phyloP scores from a whole-genome alignment of 1,140 invertebrate genomes.

The Habropoda laboriosa region DNA sequence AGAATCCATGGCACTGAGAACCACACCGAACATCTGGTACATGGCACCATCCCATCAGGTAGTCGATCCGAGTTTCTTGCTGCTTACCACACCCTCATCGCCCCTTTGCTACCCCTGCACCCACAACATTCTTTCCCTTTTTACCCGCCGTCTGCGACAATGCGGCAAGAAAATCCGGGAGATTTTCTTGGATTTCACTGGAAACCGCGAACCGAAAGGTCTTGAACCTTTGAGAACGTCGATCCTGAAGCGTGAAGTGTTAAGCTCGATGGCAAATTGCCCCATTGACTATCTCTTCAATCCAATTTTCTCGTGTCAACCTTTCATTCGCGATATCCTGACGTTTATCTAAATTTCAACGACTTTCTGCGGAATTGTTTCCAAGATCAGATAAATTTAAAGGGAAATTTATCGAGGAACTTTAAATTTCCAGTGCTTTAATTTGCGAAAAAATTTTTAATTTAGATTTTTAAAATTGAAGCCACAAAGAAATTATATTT shows the following conservation, averaged over 20 bases:
- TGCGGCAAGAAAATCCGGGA: conserved; percentile 58
- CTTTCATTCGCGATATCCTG: background rate
- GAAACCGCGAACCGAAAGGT: conserved; percentile 59
- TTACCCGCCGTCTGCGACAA: conserved; percentile 38
- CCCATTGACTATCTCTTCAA: background rate
- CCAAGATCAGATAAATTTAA: background rate
- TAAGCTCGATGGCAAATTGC: conserved; percentile 16
- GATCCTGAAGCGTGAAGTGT: conserved; percentile 43
- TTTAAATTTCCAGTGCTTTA: too few species aligned
- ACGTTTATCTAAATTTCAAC: background rate
- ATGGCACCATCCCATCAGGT: conserved; percentile 53
- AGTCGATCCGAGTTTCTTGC: conserved; percentile 65
- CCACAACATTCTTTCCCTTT: conserved; percentile 63
- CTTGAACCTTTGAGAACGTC: conserved; percentile 37
- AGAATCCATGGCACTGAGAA: conserved; percentile 52
- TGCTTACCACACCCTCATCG: conserved; percentile 40
- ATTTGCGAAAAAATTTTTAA: too few species aligned
- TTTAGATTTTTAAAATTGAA: too few species aligned
- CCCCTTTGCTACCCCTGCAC: background rate
- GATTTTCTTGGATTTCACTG: conserved; percentile 62
- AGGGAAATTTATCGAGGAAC: too few species aligned
- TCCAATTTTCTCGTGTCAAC: background rate
- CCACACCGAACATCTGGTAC: conserved; percentile 62
- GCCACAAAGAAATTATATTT: too few species aligned
- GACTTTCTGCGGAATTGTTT: background rate